Evolutionary conservation across 2,113 vertebrate species (phyloP).

Genomic region (Stigmatopora nigra): DNA sequence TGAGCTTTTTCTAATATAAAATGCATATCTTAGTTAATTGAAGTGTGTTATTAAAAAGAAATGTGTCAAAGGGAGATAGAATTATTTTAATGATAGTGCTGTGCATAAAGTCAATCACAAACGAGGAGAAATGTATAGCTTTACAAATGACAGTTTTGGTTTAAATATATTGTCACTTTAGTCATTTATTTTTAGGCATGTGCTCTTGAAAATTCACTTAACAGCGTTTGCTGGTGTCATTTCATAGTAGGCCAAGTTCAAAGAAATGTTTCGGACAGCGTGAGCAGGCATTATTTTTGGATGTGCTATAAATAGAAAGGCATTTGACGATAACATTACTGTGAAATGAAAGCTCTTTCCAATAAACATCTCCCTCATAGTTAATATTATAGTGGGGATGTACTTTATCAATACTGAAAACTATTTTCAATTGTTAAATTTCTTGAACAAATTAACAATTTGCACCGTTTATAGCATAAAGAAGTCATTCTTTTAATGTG

Average conservation of each 20-base stretch:
- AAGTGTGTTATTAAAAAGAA: background rate
- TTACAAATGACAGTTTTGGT: conserved; percentile 22
- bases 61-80: conserved; percentile 16
- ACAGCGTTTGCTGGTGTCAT: conserved; percentile 53
- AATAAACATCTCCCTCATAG: background rate
- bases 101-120: background rate
- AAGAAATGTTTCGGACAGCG: conserved; percentile 28
- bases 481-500: conserved; percentile 1
- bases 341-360: conserved; percentile 7
- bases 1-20: background rate
- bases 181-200: conserved; percentile 62
- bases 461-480: conserved; percentile 11
- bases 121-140: conserved; percentile 6
- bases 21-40: background rate
- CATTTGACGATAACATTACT: conserved; percentile 45
- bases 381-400: background rate
- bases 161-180: conserved; percentile 42
- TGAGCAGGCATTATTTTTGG: conserved; percentile 56
- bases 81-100: background rate
- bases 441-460: conserved; percentile 4
- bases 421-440: background rate
- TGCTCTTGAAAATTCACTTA: conserved; percentile 53
- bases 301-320: conserved; percentile 34
- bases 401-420: conserved; percentile 2
- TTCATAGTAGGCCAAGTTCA: conserved; percentile 35